Evolutionary conservation across 2,113 vertebrate genomes (phyloP).

Genomic region (Saccopteryx leptura): DNA sequence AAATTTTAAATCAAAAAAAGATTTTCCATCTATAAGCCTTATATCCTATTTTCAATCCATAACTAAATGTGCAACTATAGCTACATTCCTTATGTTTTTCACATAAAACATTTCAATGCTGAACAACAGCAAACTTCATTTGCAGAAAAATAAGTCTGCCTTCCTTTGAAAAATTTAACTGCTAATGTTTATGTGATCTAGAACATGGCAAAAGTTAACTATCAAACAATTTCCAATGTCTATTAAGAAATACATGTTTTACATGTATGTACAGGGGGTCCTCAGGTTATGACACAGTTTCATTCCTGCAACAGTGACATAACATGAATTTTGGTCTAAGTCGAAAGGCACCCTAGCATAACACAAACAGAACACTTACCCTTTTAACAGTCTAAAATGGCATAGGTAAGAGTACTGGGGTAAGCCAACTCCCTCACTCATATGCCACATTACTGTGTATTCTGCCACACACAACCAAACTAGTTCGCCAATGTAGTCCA

Average conservation of each 20-base stretch:
- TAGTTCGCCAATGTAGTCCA: too few relatives aligned
- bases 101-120: conserved; percentile 28
- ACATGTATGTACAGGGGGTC: background rate
- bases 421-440: too few relatives aligned
- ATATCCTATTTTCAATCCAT: conserved; percentile 1
- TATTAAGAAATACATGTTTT: background rate
- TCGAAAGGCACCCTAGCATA: too few relatives aligned
- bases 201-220: conserved; percentile 45
- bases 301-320: too few relatives aligned
- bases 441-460: too few relatives aligned
- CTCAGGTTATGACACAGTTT: too few relatives aligned
- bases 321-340: too few relatives aligned
- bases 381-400: too few relatives aligned
- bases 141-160: conserved; percentile 5
- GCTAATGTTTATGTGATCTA: background rate
- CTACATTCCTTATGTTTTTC: background rate
- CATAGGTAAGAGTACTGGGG: too few relatives aligned
- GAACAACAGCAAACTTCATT: background rate
- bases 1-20: conserved; percentile 15
- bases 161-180: conserved; percentile 17
- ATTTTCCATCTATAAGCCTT: background rate
- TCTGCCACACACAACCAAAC: too few relatives aligned
- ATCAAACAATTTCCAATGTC: background rate
- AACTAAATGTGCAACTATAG: background rate
- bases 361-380: too few relatives aligned